Percentiles rank a stretch among this genome's conserved stretches.
Conservation (phyloP, 2,797 vertebrate species). For the Coregonus suidteri region DNA sequence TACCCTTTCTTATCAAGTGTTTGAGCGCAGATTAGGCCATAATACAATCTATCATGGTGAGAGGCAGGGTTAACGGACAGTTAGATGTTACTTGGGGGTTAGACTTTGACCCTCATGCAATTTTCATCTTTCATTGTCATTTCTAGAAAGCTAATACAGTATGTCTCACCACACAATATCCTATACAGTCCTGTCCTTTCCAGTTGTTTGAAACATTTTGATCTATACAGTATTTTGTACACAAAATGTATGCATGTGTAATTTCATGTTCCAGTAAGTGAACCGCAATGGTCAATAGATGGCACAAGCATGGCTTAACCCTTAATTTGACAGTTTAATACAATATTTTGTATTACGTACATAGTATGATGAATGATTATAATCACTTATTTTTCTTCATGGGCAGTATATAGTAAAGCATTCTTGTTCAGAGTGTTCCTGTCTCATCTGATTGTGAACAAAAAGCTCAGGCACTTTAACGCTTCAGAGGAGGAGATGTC, state of each 20-base stretch:
- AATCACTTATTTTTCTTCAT: constrained; percentile 38
- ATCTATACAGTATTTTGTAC: background rate
- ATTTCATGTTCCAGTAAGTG: background rate
- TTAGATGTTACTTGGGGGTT: constrained; percentile 50
- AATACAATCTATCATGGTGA: constrained; percentile 69
- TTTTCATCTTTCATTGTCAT: constrained; percentile 70
- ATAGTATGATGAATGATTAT: constrained; percentile 64
- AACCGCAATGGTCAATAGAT: background rate
- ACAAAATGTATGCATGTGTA: background rate
- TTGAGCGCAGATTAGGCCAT: constrained; percentile 73
- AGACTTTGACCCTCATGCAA: constrained; percentile 16
- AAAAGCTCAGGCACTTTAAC: constrained; percentile 65
- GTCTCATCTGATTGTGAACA: constrained; percentile 53
- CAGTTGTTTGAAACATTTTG: background rate
- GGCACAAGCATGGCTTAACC: background rate
- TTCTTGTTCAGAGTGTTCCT: constrained; percentile 59
- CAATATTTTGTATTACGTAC: background rate
- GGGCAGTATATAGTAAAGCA: constrained; percentile 53
- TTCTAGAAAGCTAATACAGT: constrained; percentile 65
- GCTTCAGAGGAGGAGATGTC: constrained; percentile 65
- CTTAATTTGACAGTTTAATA: background rate
- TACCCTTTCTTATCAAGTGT: constrained; percentile 73
- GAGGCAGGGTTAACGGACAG: constrained; percentile 69
- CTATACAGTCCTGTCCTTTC: background rate
- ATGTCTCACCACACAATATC: background rate